Evolutionary conservation across 2,113 vertebrate genomes (phyloP).

Genomic region (Acanthochromis polyacanthus): DNA sequence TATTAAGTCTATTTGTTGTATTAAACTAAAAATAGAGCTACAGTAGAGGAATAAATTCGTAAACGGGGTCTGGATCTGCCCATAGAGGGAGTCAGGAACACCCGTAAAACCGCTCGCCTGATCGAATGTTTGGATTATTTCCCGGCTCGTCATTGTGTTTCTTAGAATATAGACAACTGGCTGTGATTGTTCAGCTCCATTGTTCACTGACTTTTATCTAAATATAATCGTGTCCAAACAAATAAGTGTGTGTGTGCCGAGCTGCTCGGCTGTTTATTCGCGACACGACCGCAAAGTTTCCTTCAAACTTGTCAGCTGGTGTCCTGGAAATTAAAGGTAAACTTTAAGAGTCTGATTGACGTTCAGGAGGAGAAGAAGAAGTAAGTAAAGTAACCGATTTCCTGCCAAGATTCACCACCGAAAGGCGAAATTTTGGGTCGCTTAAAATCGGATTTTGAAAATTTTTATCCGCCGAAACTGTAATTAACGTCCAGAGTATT

Average conservation of each 20-base stretch:
- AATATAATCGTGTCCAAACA: conserved; percentile 42
- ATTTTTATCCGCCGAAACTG: too few relatives aligned
- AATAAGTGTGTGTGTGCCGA: conserved; percentile 26
- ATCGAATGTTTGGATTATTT: background rate
- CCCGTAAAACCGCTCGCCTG: background rate
- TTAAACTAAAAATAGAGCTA: too few relatives aligned
- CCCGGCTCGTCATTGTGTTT: background rate
- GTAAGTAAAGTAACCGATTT: too few relatives aligned
- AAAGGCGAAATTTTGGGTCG: too few relatives aligned
- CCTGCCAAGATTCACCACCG: too few relatives aligned
- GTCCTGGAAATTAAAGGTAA: conserved; percentile 54
- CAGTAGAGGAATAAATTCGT: too few relatives aligned
- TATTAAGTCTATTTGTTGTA: too few relatives aligned
- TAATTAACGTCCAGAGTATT: too few relatives aligned
- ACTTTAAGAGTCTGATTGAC: conserved; percentile 50
- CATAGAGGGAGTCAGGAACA: conserved; percentile 35
- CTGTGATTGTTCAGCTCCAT: conserved; percentile 4
- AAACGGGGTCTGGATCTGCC: background rate
- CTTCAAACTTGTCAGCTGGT: conserved; percentile 55
- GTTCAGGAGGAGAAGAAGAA: too few relatives aligned
- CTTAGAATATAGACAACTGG: conserved; percentile 28
- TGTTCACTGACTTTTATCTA: conserved; percentile 16
- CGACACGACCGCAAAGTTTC: conserved; percentile 22
- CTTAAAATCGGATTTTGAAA: too few relatives aligned
- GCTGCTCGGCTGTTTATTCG: conserved; percentile 40